Conservation (phyloP, 2,797 vertebrate species). For the Thripadectes ignobilis region DNA sequence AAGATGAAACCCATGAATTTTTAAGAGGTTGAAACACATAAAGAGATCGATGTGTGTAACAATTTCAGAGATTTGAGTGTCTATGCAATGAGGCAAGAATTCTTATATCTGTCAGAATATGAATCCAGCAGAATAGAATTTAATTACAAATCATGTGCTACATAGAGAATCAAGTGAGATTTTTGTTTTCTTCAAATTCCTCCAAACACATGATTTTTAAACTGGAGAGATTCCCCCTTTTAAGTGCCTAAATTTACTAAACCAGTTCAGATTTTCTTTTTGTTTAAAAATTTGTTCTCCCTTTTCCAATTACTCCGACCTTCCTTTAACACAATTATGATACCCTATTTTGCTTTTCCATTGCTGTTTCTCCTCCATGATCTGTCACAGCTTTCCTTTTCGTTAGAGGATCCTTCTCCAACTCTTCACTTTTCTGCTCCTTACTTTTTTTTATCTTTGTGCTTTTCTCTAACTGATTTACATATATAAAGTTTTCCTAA, state of each 20-base stretch:
- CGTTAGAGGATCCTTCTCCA: not conserved
- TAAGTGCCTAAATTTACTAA: not conserved
- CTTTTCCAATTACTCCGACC: not conserved
- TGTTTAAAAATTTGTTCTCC: not conserved
- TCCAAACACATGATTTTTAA: not conserved
- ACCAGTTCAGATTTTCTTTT: not conserved
- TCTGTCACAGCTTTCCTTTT: not conserved
- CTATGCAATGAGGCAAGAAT: conserved; percentile 6
- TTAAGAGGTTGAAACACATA: not conserved
- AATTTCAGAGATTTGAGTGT: conserved; percentile 8
- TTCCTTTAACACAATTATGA: not conserved
- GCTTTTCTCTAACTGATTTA: not conserved
- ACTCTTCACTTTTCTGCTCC: not conserved
- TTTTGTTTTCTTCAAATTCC: not conserved
- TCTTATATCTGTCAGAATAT: not conserved
- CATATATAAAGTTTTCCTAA: not conserved
- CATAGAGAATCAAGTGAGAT: not conserved
- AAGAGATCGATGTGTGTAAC: not conserved
- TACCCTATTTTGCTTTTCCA: not conserved
- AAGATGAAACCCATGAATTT: not conserved
- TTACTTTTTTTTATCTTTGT: not conserved
- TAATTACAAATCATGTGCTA: conserved; percentile 12
- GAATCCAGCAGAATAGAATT: not conserved
- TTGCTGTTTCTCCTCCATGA: not conserved
- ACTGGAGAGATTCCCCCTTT: not conserved